These are phyloP conservation scores for Lasioglossum zephyrum DNA, from an alignment of 2,888 invertebrate species.

Conservation along the genomic window DNA sequence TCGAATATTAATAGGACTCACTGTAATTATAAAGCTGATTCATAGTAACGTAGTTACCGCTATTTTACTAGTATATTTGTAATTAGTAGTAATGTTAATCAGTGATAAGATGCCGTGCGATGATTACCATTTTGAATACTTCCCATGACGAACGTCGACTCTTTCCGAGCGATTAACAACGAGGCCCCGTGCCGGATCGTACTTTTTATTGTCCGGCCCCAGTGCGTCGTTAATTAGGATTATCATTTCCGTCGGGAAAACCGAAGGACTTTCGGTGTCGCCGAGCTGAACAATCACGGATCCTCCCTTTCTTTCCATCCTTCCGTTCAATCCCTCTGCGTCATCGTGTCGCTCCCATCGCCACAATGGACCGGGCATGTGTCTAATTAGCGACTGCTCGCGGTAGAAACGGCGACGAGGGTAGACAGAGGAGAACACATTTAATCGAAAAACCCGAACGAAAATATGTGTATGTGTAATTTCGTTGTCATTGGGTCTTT, in stretches of 20 bases:
- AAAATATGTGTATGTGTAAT: constrained; percentile 21
- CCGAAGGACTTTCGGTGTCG: constrained; percentile 19
- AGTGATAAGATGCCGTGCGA: background rate
- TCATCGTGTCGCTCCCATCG: constrained; percentile 59
- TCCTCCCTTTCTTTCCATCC: constrained; percentile 15
- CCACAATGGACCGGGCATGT: constrained; percentile 65
- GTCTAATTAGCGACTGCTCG: constrained; percentile 65
- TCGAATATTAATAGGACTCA: no score
- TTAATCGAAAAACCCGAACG: constrained; percentile 37
- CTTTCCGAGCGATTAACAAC: background rate
- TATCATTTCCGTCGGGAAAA: constrained; percentile 15
- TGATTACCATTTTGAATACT: background rate
- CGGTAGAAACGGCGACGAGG: constrained; percentile 22
- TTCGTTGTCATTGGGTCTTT: background rate
- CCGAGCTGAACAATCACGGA: constrained; percentile 3
- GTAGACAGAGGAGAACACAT: constrained; percentile 20
- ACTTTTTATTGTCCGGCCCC: background rate
- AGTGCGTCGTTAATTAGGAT: constrained; percentile 13
- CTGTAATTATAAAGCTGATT: background rate
- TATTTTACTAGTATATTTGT: background rate
- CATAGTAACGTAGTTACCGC: background rate
- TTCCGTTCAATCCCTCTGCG: constrained; percentile 52
- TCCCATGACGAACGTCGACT: background rate
- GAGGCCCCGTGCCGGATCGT: background rate
- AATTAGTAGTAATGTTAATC: background rate